These are phyloP conservation scores for Amniataba percoides DNA, from an alignment of 2,797 vertebrate genomes.

Conservation along the genomic window DNA sequence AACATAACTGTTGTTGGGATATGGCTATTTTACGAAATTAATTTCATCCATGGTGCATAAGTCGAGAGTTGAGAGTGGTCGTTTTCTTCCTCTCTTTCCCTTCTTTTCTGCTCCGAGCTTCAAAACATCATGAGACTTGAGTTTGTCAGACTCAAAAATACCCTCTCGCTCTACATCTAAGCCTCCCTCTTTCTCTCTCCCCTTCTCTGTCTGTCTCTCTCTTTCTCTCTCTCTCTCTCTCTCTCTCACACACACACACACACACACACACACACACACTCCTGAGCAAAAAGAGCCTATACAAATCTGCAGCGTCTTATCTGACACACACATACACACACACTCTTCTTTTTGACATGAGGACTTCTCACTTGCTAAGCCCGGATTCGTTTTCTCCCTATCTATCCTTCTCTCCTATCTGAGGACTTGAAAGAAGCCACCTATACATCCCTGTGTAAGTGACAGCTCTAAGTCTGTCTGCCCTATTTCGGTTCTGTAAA, in stretches of 20 bases:
- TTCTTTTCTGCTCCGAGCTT: slow-evolving; percentile 56
- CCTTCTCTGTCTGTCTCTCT: neutral
- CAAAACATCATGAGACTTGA: slow-evolving; percentile 83
- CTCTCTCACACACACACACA: neutral
- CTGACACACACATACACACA: slow-evolving; percentile 40
- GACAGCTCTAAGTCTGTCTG: slow-evolving; percentile 44
- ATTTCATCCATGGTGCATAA: slow-evolving; percentile 48
- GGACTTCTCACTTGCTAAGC: slow-evolving; percentile 51
- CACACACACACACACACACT: slow-evolving; percentile 29
- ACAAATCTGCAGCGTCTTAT: slow-evolving; percentile 52
- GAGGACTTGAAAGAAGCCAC: slow-evolving; percentile 52
- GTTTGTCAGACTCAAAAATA: slow-evolving; percentile 74
- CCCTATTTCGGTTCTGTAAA: slow-evolving; percentile 46
- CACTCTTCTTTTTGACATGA: slow-evolving; percentile 34
- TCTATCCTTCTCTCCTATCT: slow-evolving; percentile 30
- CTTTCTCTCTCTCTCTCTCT: slow-evolving; percentile 5
- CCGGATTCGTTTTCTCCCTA: slow-evolving; percentile 13
- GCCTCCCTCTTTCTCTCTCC: slow-evolving; percentile 4
- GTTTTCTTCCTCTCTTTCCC: slow-evolving; percentile 39
- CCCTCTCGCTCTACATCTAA: slow-evolving; percentile 37
- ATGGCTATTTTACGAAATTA: slow-evolving; percentile 35
- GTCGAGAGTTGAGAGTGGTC: slow-evolving; percentile 38
- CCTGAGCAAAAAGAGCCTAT: slow-evolving; percentile 26
- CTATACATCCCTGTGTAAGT: slow-evolving; percentile 31
- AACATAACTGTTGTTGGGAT: slow-evolving; percentile 11